Evolutionary conservation across 2,113 vertebrate species (phyloP), one percentile per base, ranked within the genome.

Genomic region (Anarrhichthys ocellatus): DNA sequence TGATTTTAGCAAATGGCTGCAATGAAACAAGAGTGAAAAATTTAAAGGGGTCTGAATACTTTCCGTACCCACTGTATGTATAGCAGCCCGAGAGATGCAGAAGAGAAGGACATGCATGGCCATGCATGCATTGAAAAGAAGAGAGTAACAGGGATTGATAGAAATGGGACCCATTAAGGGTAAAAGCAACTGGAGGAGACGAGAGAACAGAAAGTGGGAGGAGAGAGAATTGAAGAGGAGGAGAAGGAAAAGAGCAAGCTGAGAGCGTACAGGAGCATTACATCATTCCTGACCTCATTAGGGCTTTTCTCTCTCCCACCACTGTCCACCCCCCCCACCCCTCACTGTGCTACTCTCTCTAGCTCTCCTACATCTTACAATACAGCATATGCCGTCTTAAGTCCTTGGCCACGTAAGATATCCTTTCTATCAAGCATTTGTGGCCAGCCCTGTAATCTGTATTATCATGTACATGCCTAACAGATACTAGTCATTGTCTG

Each of bases 201-300:
- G 48, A 88, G 82, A 82, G 90, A 91, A 87, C 73, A 87, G 85
- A 88, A 89, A 90, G 89, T 89, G 90, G 90, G 88, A 91, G 88
- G 91, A 77, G 87, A 86, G 82, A 87, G 85, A 81, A 87, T 85
- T 42, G 77, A 84, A 91, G 89, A 86, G 87, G 86, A 87, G 87
- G 86, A 87, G 83, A 83, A 87, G 81, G 88, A 91, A 87, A 91
- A 82, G 90, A 90, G 91, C 84, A 91, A 92, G 90, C 83, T 48
- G 87, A 87, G 86, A 90, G 90, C 78, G 73, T 91, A 91, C 88
- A 84, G 82, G 86, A 90, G 92, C 91, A 92, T 94, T 95, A 94
- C 94, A 94, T 94, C 93, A 95, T 93, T 91, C 89, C 88, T 95
- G 95, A 95, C 95, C 94, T 95, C 94, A 95, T 94, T 94, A 94